A percentile compares a stretch with the other conserved stretches of the same genome.
These are phyloP conservation scores for Ptilorrhoa leucosticta DNA, from an alignment of 2,113 vertebrate species.

Conservation along the genomic window DNA sequence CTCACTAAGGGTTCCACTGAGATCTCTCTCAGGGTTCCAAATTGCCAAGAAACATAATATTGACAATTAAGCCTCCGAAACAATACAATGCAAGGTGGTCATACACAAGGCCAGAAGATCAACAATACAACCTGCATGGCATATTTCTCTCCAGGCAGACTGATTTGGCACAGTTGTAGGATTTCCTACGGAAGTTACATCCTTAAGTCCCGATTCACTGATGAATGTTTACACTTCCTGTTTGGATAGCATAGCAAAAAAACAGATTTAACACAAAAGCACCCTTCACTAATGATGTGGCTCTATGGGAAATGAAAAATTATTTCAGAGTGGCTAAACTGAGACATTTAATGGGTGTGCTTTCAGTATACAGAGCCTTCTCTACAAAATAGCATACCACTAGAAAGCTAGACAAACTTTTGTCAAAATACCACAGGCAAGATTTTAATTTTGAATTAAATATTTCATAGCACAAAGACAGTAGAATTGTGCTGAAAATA, in stretches of 20 bases:
- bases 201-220: not conserved
- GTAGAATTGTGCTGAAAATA: not conserved
- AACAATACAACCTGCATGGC: not conserved
- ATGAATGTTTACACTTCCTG: conserved; percentile 54
- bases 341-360: not conserved
- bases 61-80: not conserved
- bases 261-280: not conserved
- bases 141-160: not conserved
- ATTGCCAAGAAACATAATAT: not conserved
- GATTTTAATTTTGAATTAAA: not conserved
- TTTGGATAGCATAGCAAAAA: conserved; percentile 14
- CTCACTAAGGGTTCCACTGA: not conserved
- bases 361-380: not conserved
- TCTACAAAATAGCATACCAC: not conserved
- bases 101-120: not conserved
- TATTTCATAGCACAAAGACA: not conserved
- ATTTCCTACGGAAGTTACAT: conserved; percentile 55
- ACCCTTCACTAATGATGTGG: not conserved
- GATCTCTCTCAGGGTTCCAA: not conserved
- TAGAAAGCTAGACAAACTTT: not conserved
- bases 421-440: not conserved
- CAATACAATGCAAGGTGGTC: not conserved
- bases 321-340: not conserved
- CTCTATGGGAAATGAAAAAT: not conserved
- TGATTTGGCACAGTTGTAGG: not conserved